These are phyloP conservation scores for Amphipyra tragopoginis DNA, from an alignment of 2,888 invertebrate genomes.

Conservation along the genomic window DNA sequence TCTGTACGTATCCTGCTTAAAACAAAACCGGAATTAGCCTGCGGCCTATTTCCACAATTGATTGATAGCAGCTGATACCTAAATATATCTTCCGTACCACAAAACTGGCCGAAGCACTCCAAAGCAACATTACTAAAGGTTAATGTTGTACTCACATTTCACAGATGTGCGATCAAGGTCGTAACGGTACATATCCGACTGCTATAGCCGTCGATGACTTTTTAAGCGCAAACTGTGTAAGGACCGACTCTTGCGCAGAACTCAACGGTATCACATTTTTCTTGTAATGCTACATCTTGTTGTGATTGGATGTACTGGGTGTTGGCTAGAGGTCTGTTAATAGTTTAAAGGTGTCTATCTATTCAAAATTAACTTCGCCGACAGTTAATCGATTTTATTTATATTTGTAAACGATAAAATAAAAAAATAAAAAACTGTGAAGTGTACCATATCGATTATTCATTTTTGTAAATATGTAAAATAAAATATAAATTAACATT, in stretches of 20 bases:
- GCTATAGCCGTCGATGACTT: slow-evolving; percentile 54
- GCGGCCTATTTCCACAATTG: no score
- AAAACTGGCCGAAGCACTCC: background rate
- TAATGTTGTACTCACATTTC: slow-evolving; percentile 12
- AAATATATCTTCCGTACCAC: background rate
- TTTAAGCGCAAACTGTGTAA: slow-evolving; percentile 52
- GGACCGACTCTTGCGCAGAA: slow-evolving; percentile 48
- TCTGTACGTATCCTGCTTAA: no score
- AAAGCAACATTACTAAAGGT: slow-evolving; percentile 6
- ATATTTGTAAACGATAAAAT: no score
- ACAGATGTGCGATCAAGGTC: slow-evolving; percentile 54
- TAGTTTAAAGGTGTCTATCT: background rate
- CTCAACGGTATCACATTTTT: slow-evolving; percentile 53
- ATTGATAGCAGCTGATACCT: no score
- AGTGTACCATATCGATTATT: no score
- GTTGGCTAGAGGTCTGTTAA: background rate
- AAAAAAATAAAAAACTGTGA: no score
- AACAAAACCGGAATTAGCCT: no score
- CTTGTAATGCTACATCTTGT: slow-evolving; percentile 17
- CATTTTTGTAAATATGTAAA: no score
- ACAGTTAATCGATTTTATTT: no score
- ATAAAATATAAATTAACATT: no score
- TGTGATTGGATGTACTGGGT: slow-evolving; percentile 4
- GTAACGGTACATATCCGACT: slow-evolving; percentile 53
- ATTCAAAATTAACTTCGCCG: background rate